Base-by-base conservation (phyloP, 2,888 invertebrate genomes). In the Seira musarum region DNA sequence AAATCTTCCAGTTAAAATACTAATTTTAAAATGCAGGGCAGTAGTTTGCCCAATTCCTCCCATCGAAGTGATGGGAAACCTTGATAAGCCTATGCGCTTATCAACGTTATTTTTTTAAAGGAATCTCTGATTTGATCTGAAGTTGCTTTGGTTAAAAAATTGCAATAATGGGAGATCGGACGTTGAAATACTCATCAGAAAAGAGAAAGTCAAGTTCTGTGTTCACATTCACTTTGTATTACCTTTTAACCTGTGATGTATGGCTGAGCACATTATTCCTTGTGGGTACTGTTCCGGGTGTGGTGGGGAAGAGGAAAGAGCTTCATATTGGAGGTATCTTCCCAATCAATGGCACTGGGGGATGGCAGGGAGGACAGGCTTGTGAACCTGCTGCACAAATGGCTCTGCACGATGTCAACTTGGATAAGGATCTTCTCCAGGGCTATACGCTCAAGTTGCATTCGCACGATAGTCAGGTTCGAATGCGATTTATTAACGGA, bases 251-350 rank as follows among this genome's bases (percentile, higher is more conserved):
- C 35, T 79, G 81, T 75, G 67, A 78, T 68, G 25, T 80, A 22
- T 69, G 75, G 70, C n/a, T 81, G 13, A 21, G 60, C 17, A n/a
- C 75, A 19, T 19, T 67, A 30, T 49, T 68, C 53, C 21, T 35
- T 17, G 46, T n/a, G n/a, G n/a, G 65, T 10, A 63, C 21, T 25
- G 66, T 68, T 90, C 81, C 90, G 91, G 65, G 69, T n/a, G 64
- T 24, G 17, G 5, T 24, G 3, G 21, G 19, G 17, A 64, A 69
- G 25, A 92, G 92, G 87, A 93, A 94, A 90, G 94, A 95, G 88
- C 90, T 98, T 87, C 96, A 98, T 90, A 96, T 98, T 89, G 99
- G 98, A 74, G 99, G 97, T 73, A 98, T 99, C 88, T 99, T 99
- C 90, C 99, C 99, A 53, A 98, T 99, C 91, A 94, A 93, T 76